Percentiles rank a stretch among this genome's conserved stretches.
phyloP scores from a whole-genome alignment of 2,888 invertebrate genomes.

The Dascillus cervinus region DNA sequence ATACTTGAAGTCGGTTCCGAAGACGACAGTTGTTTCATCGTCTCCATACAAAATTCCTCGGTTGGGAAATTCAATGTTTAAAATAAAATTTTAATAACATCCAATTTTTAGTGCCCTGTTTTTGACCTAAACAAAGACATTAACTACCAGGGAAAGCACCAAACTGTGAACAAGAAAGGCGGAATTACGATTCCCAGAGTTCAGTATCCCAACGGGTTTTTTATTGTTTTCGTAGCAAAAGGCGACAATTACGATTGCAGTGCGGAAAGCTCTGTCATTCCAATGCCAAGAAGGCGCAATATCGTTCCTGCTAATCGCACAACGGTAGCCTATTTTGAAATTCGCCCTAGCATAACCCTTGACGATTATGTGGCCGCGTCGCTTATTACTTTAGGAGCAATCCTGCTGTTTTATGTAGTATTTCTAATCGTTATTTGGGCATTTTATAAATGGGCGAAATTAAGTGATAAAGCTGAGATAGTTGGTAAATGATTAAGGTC shows the following conservation, averaged over 20 bases:
- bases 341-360: conserved; percentile 51
- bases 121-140: conserved; percentile 73
- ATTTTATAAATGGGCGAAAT: conserved; percentile 15
- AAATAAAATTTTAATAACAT: conserved; percentile 4
- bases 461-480: not conserved
- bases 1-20: conserved; percentile 57
- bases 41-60: conserved; percentile 70
- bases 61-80: too few relatives aligned
- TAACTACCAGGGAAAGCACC: conserved; percentile 61
- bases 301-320: conserved; percentile 18
- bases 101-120: conserved; percentile 66
- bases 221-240: conserved; percentile 69
- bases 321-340: conserved; percentile 43
- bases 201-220: conserved; percentile 62
- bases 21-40: conserved; percentile 63
- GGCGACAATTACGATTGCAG: conserved; percentile 56
- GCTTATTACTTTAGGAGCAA: conserved; percentile 46
- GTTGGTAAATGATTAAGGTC: too few relatives aligned
- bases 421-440: conserved; percentile 38
- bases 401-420: conserved; percentile 47
- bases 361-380: conserved; percentile 54
- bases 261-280: conserved; percentile 24
- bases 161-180: conserved; percentile 69
- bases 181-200: conserved; percentile 69
- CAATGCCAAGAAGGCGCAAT: conserved; percentile 26